Conservation (phyloP, 2,888 invertebrate genomes). For the Elysia crispata region DNA sequence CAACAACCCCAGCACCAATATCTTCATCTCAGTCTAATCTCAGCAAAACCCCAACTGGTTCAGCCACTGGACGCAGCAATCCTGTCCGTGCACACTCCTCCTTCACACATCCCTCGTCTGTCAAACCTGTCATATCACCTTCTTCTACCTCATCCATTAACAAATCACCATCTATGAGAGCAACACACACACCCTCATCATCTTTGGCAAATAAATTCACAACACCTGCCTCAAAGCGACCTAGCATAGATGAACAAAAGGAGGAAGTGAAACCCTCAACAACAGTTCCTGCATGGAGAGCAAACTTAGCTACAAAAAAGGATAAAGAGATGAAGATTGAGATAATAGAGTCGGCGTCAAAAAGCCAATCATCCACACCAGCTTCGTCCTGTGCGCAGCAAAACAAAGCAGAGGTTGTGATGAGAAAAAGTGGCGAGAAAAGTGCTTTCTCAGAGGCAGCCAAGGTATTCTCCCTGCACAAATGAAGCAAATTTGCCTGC, state of each 20-base stretch:
- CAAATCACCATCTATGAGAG: conserved; percentile 44
- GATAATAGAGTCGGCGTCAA: conserved; percentile 64
- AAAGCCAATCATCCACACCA: conserved; percentile 7
- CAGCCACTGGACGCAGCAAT: background rate
- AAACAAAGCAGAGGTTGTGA: conserved; percentile 34
- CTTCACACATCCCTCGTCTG: background rate
- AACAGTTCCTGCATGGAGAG: conserved; percentile 59
- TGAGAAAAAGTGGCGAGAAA: conserved; percentile 18
- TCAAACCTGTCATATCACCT: conserved; percentile 13
- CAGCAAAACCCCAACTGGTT: background rate
- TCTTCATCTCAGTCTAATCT: background rate
- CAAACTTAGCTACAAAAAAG: conserved; percentile 44
- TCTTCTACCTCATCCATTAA: conserved; percentile 14
- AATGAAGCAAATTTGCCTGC: background rate
- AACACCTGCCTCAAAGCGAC: conserved; percentile 34
- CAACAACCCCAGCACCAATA: background rate
- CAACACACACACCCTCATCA: conserved; percentile 20
- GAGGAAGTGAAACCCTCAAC: conserved; percentile 32
- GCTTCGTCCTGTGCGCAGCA: conserved; percentile 20
- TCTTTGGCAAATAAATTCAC: conserved; percentile 5
- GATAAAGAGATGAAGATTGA: conserved; percentile 67
- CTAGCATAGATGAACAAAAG: conserved; percentile 32
- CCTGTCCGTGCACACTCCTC: conserved; percentile 30
- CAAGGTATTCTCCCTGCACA: conserved; percentile 36
- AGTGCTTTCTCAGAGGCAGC: background rate